These are phyloP conservation scores for Ammospiza caudacuta DNA, from an alignment of 2,113 vertebrate species.

Conservation along the genomic window DNA sequence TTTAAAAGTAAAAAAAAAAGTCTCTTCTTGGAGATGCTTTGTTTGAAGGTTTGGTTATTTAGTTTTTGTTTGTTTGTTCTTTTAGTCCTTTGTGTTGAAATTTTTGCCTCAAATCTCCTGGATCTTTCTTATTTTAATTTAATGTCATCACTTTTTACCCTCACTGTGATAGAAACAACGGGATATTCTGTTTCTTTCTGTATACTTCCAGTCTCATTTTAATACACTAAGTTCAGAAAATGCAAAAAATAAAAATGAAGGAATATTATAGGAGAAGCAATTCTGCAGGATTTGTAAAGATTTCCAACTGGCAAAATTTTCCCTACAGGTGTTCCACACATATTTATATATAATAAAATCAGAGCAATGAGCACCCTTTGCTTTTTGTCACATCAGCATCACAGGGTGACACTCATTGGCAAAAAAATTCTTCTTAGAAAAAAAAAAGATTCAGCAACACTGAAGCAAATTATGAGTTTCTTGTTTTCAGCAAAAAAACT, in stretches of 20 bases:
- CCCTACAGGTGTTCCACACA: neutral
- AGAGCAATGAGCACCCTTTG: neutral
- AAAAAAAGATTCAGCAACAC: neutral
- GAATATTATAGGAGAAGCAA: neutral
- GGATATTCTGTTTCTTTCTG: neutral
- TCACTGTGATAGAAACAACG: rapidly evolving
- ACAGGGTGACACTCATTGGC: neutral
- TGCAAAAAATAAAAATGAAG: neutral
- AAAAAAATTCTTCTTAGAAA: neutral
- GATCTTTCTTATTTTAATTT: neutral
- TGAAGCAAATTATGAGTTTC: neutral
- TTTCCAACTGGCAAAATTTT: neutral
- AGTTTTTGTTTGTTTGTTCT: neutral
- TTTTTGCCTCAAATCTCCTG: neutral
- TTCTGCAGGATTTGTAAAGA: neutral
- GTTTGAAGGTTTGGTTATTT: neutral
- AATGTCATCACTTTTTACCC: neutral
- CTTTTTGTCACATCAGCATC: neutral
- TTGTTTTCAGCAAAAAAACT: neutral
- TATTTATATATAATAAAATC: neutral
- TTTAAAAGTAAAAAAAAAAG: neutral
- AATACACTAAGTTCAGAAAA: neutral
- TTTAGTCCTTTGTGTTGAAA: neutral
- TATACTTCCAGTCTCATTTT: neutral
- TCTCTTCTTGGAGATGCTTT: neutral